Conservation (phyloP, 2,113 vertebrate genomes). For the Hydrolagus affinis region DNA sequence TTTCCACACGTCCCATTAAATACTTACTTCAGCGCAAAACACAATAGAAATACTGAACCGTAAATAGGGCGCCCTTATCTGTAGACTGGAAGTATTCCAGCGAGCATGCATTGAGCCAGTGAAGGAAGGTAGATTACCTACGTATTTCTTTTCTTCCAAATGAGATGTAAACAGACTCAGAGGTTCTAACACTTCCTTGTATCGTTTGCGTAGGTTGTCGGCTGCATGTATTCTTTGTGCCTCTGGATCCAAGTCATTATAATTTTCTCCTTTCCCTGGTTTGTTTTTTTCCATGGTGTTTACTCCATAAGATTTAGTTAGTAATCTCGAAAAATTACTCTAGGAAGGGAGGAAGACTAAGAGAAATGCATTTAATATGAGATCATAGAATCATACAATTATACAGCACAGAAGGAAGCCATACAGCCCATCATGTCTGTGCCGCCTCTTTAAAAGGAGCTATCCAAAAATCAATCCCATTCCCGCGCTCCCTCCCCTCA, state of each 20-base stretch:
- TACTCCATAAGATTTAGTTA: background rate
- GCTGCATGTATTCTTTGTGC: background rate
- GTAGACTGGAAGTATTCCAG: background rate
- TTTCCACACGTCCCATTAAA: background rate
- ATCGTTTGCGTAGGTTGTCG: background rate
- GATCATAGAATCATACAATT: background rate
- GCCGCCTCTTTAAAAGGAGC: background rate
- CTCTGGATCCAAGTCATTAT: background rate
- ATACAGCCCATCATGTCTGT: no score
- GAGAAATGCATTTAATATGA: background rate
- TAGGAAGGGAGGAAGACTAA: background rate
- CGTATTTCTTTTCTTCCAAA: background rate
- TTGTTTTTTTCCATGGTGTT: background rate
- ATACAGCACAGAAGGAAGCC: background rate
- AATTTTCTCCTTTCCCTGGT: background rate
- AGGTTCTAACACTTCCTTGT: slow-evolving; percentile 13
- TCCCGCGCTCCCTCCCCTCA: background rate
- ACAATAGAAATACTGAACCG: background rate
- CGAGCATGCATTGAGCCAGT: background rate
- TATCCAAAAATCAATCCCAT: background rate
- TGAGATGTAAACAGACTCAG: background rate
- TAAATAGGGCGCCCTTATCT: background rate
- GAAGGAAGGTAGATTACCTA: background rate
- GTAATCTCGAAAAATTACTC: slow-evolving; percentile 10
- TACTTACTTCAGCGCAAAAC: background rate